Evolutionary conservation across 1,140 invertebrate genomes (phyloP).

Genomic region (Pteromalus puparum): DNA sequence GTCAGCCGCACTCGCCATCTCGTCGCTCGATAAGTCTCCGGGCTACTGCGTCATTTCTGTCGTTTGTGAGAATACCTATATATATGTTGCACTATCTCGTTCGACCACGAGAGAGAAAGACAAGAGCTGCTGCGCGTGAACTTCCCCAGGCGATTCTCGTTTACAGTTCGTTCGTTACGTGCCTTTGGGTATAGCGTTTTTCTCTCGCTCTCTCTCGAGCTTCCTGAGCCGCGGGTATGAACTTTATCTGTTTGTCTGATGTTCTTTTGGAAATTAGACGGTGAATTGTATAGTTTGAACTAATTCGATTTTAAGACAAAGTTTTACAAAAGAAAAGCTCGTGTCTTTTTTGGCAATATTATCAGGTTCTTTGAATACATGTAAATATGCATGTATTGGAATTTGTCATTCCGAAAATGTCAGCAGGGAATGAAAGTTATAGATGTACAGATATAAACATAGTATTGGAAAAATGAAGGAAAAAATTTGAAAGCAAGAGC

Average conservation of each 20-base stretch:
- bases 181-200: background rate
- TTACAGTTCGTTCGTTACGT: slow-evolving; percentile 21
- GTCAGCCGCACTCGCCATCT: background rate
- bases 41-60: background rate
- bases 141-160: slow-evolving; percentile 9
- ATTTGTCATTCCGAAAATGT: no score
- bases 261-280: background rate
- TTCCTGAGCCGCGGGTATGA: background rate
- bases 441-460: no score
- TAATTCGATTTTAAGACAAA: no score
- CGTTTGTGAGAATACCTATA: background rate
- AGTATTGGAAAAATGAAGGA: no score
- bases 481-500: background rate
- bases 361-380: no score
- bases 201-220: background rate
- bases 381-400: no score
- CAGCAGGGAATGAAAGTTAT: no score
- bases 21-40: background rate
- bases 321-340: no score
- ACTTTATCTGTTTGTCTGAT: background rate
- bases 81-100: background rate
- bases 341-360: no score
- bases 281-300: background rate
- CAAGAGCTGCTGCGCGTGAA: background rate
- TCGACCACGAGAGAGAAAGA: background rate